A percentile compares a stretch with the other conserved stretches of the same genome.
phyloP scores from a whole-genome alignment of 2,888 invertebrate species.

The Xestia xanthographa region DNA sequence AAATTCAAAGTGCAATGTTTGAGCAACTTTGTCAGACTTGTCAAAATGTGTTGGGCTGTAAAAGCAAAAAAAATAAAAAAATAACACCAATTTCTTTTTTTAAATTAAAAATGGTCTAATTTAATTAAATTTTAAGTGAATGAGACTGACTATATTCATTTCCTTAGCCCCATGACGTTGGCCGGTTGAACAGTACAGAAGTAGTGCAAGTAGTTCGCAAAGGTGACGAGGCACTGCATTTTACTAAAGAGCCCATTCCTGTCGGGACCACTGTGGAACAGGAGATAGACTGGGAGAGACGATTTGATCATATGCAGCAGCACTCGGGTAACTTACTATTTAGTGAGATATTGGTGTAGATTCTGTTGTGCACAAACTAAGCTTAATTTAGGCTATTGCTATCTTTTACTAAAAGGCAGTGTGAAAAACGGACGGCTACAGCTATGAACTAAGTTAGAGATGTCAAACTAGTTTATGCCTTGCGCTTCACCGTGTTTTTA shows the following conservation, averaged over 20 bases:
- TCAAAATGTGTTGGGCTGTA: neutral
- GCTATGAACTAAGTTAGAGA: no score
- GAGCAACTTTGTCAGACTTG: neutral
- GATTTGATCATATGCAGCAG: slow-evolving; percentile 98
- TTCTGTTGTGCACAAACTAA: no score
- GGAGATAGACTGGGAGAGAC: slow-evolving; percentile 93
- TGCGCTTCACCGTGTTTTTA: no score
- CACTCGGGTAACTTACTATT: slow-evolving; percentile 92
- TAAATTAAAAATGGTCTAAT: no score
- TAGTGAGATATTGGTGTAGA: neutral
- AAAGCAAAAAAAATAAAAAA: no score
- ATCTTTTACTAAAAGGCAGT: no score
- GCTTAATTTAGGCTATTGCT: no score
- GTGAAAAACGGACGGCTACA: no score
- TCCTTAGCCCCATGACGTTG: slow-evolving; percentile 94
- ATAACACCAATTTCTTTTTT: no score
- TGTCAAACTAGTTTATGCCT: no score
- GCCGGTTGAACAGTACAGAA: slow-evolving; percentile 92
- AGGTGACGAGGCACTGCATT: slow-evolving; percentile 94
- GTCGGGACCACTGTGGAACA: slow-evolving; percentile 92
- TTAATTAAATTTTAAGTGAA: neutral
- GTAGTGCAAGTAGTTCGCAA: slow-evolving; percentile 93
- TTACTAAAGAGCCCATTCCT: slow-evolving; percentile 91
- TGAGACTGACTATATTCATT: neutral
- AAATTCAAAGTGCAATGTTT: neutral